Conservation (phyloP, 2,113 vertebrate genomes). For the Spea bombifrons region DNA sequence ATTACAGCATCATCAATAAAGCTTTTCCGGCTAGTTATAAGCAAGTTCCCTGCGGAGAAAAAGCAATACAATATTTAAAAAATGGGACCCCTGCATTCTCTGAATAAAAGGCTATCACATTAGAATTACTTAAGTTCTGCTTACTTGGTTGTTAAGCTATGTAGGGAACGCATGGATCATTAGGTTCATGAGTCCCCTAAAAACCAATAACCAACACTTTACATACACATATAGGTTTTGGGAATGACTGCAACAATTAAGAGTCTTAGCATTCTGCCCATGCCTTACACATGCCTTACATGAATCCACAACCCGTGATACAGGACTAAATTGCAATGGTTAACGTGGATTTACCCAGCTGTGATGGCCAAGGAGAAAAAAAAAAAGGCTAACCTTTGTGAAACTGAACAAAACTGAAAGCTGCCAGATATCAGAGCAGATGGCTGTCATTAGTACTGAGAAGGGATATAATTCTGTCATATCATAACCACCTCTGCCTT, state of each 20-base stretch:
- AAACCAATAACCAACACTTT: slow-evolving; percentile 28
- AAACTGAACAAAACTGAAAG: too few relatives aligned
- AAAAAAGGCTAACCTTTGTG: too few relatives aligned
- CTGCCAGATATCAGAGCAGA: too few relatives aligned
- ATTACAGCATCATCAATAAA: slow-evolving; percentile 35
- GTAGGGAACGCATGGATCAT: slow-evolving; percentile 38
- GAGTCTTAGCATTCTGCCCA: slow-evolving; percentile 16
- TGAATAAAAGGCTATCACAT: slow-evolving; percentile 30
- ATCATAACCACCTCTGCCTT: too few relatives aligned
- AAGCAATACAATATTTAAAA: slow-evolving; percentile 14
- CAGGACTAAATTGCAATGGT: neutral
- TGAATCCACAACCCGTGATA: neutral
- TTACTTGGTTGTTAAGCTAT: slow-evolving; percentile 36
- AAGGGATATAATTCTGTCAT: too few relatives aligned
- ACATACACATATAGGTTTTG: slow-evolving; percentile 13
- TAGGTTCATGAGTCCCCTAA: slow-evolving; percentile 41
- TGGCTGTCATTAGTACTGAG: too few relatives aligned
- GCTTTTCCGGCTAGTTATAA: slow-evolving; percentile 22
- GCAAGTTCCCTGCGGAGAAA: slow-evolving; percentile 13
- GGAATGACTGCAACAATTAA: slow-evolving; percentile 39
- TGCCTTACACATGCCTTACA: neutral
- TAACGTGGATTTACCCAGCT: neutral
- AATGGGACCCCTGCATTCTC: slow-evolving; percentile 6
- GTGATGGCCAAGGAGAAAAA: too few relatives aligned
- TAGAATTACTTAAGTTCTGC: slow-evolving; percentile 41